Percentiles rank a stretch among this genome's conserved stretches.
Evolutionary conservation across 1,140 invertebrate genomes (phyloP).

Genomic region (Papilio helenus): DNA sequence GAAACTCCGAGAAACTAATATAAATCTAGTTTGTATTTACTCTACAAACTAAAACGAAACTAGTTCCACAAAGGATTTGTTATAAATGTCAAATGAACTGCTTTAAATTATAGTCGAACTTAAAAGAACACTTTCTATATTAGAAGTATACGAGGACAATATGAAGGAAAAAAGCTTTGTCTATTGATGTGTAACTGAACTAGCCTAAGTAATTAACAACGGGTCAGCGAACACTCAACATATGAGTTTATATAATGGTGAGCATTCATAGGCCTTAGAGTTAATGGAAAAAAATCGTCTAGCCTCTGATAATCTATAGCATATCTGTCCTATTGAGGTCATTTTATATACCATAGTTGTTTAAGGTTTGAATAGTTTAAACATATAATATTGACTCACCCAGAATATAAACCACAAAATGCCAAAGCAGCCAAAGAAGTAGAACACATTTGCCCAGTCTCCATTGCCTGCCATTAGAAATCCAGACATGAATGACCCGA

Average conservation of each 20-base stretch:
- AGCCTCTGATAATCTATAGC: no score
- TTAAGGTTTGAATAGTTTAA: no score
- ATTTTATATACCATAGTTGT: no score
- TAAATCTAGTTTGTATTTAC: slow-evolving; percentile 6
- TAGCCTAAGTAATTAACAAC: not conserved
- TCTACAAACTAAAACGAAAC: not conserved
- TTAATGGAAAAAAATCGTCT: not conserved
- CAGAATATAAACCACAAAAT: slow-evolving; percentile 89
- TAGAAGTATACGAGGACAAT: not conserved
- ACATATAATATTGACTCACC: slow-evolving; percentile 69
- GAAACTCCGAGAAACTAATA: not conserved
- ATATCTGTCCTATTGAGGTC: no score
- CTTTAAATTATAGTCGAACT: not conserved
- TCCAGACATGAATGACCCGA: slow-evolving; percentile 88
- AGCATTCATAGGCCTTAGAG: not conserved
- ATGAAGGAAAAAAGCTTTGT: not conserved
- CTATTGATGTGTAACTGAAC: not conserved
- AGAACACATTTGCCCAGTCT: slow-evolving; percentile 91
- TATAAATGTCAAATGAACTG: not conserved
- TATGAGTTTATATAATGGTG: not conserved
- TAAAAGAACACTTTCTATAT: not conserved
- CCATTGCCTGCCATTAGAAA: slow-evolving; percentile 85
- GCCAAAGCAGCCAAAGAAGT: slow-evolving; percentile 90
- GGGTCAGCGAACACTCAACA: not conserved
- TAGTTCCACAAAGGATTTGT: not conserved